Conservation (phyloP, 2,113 vertebrate species). For the Cyanoramphus novaezelandiae region DNA sequence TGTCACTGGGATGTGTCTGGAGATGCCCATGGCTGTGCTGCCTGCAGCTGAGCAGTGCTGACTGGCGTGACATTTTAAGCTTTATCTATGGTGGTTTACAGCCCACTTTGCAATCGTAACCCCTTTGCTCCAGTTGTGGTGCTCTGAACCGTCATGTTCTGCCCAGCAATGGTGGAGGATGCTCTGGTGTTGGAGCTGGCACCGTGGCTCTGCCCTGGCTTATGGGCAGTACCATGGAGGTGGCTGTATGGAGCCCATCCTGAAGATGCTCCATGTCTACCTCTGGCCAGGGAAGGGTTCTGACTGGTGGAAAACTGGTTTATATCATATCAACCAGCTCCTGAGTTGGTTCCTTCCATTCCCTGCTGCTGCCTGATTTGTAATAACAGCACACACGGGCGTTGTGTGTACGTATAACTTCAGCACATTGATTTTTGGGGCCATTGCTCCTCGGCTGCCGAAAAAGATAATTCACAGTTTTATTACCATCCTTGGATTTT, state of each 20-base stretch:
- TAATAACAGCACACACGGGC: background rate
- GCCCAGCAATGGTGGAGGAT: background rate
- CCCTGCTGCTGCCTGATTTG: background rate
- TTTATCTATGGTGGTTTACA: background rate
- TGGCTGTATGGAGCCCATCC: background rate
- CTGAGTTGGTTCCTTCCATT: background rate
- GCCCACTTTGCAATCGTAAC: background rate
- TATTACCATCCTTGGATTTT: conserved; percentile 45
- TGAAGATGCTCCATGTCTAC: rapidly evolving
- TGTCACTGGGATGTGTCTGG: background rate
- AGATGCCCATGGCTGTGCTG: background rate
- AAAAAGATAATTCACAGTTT: conserved; percentile 47
- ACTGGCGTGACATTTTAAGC: background rate
- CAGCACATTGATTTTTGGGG: conserved; percentile 43
- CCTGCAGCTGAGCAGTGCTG: background rate
- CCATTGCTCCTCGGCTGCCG: background rate
- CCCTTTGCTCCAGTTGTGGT: background rate
- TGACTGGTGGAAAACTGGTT: background rate
- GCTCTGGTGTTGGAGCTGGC: background rate
- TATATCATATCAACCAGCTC: background rate
- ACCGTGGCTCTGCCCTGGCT: rapidly evolving
- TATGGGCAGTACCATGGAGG: background rate
- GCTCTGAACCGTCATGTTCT: background rate
- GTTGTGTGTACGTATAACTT: background rate
- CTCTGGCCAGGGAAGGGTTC: background rate